Evolutionary conservation across 2,888 invertebrate species (phyloP).

Genomic region (Chymomyza procnemis): DNA sequence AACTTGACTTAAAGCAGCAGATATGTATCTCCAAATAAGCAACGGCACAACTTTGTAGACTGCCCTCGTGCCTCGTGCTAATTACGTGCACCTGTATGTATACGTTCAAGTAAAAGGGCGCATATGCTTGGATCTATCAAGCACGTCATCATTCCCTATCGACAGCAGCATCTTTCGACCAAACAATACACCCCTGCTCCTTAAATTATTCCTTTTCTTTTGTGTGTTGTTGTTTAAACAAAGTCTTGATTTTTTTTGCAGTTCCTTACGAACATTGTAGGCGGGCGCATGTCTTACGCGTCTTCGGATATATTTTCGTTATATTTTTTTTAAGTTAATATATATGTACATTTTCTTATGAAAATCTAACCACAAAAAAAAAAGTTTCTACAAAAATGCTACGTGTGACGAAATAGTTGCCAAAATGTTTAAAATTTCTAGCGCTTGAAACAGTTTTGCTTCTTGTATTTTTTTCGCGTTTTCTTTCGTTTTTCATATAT

Average conservation of each 20-base stretch:
- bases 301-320: background rate
- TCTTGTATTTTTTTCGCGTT: background rate
- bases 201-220: background rate
- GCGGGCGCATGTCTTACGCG: slow-evolving; percentile 19
- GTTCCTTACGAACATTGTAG: slow-evolving; percentile 38
- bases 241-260: slow-evolving; percentile 21
- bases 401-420: no score
- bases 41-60: no score
- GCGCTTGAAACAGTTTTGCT: background rate
- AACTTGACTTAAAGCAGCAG: no score
- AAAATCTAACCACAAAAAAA: no score
- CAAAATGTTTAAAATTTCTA: no score
- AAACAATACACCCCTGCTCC: background rate
- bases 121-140: slow-evolving; percentile 51
- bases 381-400: no score
- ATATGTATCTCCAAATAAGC: no score
- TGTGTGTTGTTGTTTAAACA: background rate
- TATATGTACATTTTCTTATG: no score
- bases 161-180: slow-evolving; percentile 32
- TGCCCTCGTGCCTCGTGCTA: slow-evolving; percentile 9
- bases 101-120: slow-evolving; percentile 27
- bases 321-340: background rate
- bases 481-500: background rate
- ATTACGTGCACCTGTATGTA: slow-evolving; percentile 22
- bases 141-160: slow-evolving; percentile 63